phyloP scores from a whole-genome alignment of 2,797 vertebrate genomes.

The Notolepis coatsorum region DNA sequence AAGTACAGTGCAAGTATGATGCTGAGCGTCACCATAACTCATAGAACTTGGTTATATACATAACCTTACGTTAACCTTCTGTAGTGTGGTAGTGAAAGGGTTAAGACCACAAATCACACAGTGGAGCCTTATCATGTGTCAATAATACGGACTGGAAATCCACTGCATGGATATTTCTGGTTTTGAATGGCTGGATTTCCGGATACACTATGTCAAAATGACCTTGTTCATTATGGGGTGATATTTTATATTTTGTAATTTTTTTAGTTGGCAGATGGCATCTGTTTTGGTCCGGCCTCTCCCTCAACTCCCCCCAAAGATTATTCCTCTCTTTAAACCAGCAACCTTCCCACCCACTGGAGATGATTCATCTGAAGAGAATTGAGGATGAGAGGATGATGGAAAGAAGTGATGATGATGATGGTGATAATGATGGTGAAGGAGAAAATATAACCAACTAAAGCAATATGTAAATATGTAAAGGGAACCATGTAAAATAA shows the following conservation, averaged over 20 bases:
- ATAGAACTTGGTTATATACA: too few relatives aligned
- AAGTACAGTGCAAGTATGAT: too few relatives aligned
- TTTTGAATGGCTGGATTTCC: too few relatives aligned
- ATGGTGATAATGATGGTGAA: neutral
- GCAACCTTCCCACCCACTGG: neutral
- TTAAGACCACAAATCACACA: too few relatives aligned
- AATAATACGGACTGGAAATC: too few relatives aligned
- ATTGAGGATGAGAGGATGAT: neutral
- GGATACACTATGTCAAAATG: too few relatives aligned
- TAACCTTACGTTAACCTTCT: too few relatives aligned
- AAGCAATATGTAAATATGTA: conserved; percentile 33
- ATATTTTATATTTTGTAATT: neutral
- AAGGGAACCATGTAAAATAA: neutral
- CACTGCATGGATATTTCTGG: too few relatives aligned
- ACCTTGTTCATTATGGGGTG: too few relatives aligned
- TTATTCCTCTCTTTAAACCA: neutral
- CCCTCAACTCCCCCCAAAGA: neutral
- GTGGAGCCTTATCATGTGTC: too few relatives aligned
- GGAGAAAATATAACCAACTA: neutral
- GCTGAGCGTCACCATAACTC: too few relatives aligned
- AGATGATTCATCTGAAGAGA: neutral
- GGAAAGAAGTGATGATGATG: neutral
- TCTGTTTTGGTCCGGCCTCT: neutral
- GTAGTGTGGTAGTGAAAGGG: too few relatives aligned
- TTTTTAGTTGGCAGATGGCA: neutral